Conservation (phyloP, 2,888 invertebrate genomes). For the Metallyticus violacea region DNA sequence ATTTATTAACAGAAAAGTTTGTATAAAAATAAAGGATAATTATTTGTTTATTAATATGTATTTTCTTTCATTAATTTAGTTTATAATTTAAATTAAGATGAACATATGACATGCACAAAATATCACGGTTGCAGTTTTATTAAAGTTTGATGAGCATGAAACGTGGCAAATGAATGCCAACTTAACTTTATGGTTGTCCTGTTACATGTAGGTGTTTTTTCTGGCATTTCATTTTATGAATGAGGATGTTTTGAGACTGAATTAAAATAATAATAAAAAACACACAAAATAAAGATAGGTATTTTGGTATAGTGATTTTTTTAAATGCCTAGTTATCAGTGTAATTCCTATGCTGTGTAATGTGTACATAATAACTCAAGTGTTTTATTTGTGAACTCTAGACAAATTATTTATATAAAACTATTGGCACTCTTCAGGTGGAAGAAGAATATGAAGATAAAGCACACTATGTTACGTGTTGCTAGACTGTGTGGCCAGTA, state of each 20-base stretch:
- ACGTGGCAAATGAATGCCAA: background rate
- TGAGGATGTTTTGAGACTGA: background rate
- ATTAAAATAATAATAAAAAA: background rate
- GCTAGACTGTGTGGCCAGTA: background rate
- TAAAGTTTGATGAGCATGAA: background rate
- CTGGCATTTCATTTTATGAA: background rate
- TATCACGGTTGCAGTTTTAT: background rate
- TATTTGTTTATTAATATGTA: no score
- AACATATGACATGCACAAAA: background rate
- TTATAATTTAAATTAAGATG: background rate
- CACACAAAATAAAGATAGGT: background rate
- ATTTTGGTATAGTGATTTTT: constrained; percentile 12
- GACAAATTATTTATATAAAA: background rate
- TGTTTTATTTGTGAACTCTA: background rate
- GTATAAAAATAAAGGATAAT: no score
- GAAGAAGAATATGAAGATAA: background rate
- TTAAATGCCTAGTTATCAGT: background rate
- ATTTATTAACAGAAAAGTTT: no score
- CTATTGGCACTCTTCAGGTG: background rate
- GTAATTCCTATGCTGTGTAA: background rate
- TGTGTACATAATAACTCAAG: background rate
- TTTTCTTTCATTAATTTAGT: background rate
- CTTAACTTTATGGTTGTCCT: background rate
- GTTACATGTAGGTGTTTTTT: background rate
- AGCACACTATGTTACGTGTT: background rate